Evolutionary conservation across 1,140 invertebrate genomes (phyloP).

Genomic region (Leptinotarsa lineolata): DNA sequence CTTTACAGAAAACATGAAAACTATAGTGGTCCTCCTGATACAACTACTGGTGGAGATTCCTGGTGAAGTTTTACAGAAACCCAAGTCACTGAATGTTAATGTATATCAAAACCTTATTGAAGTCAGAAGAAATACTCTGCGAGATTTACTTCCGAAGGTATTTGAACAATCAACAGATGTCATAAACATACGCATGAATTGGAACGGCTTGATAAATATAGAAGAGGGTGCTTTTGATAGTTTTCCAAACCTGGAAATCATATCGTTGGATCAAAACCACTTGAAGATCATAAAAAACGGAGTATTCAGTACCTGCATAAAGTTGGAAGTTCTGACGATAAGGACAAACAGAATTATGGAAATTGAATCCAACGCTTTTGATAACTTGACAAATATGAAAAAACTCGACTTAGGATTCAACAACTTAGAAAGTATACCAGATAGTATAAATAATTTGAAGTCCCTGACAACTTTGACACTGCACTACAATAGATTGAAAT

Average conservation of each 20-base stretch:
- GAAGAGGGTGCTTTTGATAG: constrained; percentile 28
- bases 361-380: constrained; percentile 31
- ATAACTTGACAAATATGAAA: constrained; percentile 11
- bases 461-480: constrained; percentile 29
- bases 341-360: constrained; percentile 34
- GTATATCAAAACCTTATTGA: too few relatives aligned
- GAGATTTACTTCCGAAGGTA: too few relatives aligned
- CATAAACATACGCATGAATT: too few relatives aligned
- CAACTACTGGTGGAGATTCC: too few relatives aligned
- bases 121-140: too few relatives aligned
- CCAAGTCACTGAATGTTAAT: too few relatives aligned
- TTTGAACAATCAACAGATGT: too few relatives aligned
- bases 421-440: constrained; percentile 17
- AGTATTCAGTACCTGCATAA: constrained; percentile 23
- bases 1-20: too few relatives aligned
- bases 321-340: constrained; percentile 35
- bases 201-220: constrained; percentile 31
- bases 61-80: too few relatives aligned
- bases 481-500: constrained; percentile 31
- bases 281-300: constrained; percentile 21
- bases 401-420: constrained; percentile 34
- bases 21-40: too few relatives aligned
- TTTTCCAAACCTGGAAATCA: constrained; percentile 25
- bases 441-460: constrained; percentile 14
- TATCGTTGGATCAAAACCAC: constrained; percentile 37